A percentile compares a stretch with the other conserved stretches of the same genome.
phyloP scores from a whole-genome alignment of 2,797 vertebrate genomes.

The Sparidentex hasta region DNA sequence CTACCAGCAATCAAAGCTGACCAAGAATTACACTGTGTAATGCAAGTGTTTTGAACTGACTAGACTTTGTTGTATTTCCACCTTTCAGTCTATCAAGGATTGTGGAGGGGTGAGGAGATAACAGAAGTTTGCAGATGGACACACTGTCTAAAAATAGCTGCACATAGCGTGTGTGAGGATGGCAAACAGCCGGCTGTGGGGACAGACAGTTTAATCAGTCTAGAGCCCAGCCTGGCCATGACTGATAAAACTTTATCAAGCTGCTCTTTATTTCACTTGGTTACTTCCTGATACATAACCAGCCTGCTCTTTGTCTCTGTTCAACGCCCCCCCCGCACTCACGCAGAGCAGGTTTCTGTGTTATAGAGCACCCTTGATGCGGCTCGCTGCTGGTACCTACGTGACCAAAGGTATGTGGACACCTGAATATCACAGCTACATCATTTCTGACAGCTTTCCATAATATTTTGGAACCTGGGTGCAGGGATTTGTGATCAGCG shows the following conservation, averaged over 20 bases:
- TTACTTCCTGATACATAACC: neutral
- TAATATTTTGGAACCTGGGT: too few species aligned
- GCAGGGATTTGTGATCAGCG: too few species aligned
- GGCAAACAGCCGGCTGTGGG: neutral
- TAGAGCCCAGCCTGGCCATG: neutral
- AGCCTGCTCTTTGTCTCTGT: neutral
- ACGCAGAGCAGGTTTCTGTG: neutral
- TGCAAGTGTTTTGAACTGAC: neutral
- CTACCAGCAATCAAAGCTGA: neutral
- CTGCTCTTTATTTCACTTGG: neutral
- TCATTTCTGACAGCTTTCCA: too few species aligned
- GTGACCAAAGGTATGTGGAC: too few species aligned
- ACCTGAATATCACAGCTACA: too few species aligned
- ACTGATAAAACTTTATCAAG: slow-evolving; percentile 7
- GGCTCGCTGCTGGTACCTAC: slow-evolving; percentile 23
- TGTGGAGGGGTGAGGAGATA: neutral
- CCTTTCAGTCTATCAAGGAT: neutral
- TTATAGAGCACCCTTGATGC: neutral
- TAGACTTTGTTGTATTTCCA: neutral
- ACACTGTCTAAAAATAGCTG: slow-evolving; percentile 29
- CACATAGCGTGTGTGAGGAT: neutral
- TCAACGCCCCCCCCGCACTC: too few species aligned
- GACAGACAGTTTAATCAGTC: neutral
- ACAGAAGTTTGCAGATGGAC: neutral
- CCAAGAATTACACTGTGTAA: neutral